These are phyloP conservation scores for Halcyon badia DNA, from an alignment of 2,797 vertebrate genomes.

Conservation along the genomic window DNA sequence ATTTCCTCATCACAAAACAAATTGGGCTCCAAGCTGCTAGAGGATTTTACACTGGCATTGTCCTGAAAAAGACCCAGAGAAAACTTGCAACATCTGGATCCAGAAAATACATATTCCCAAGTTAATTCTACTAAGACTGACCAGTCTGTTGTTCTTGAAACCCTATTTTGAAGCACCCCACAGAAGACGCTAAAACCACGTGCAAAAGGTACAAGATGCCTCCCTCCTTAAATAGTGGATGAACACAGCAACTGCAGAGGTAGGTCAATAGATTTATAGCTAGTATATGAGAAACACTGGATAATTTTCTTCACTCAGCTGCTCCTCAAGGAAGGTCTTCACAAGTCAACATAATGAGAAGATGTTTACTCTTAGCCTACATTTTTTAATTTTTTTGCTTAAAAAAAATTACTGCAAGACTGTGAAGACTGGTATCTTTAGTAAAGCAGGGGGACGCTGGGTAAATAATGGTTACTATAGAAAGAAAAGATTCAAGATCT, in stretches of 20 bases:
- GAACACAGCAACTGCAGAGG: not conserved
- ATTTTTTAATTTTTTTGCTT: not conserved
- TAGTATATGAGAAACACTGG: not conserved
- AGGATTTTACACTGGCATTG: conserved; percentile 94
- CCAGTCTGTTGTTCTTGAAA: not conserved
- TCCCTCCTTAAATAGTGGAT: not conserved
- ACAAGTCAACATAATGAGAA: not conserved
- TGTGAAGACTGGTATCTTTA: not conserved
- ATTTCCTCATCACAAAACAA: conserved; percentile 99
- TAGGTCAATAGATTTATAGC: not conserved
- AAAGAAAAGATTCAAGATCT: not conserved
- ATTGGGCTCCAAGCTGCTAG: conserved; percentile 87
- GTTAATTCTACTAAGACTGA: not conserved
- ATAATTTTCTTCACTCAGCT: not conserved
- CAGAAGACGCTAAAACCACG: not conserved
- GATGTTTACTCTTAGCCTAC: not conserved
- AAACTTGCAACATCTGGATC: not conserved
- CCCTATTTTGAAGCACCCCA: not conserved
- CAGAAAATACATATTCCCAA: not conserved
- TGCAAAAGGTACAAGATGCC: not conserved
- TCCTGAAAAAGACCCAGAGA: conserved; percentile 83
- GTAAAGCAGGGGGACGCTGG: not conserved
- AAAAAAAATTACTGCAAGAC: not conserved
- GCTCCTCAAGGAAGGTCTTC: not conserved
- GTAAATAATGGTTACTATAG: not conserved